Conservation (phyloP, 1,140 invertebrate genomes). For the Bombus confusus region DNA sequence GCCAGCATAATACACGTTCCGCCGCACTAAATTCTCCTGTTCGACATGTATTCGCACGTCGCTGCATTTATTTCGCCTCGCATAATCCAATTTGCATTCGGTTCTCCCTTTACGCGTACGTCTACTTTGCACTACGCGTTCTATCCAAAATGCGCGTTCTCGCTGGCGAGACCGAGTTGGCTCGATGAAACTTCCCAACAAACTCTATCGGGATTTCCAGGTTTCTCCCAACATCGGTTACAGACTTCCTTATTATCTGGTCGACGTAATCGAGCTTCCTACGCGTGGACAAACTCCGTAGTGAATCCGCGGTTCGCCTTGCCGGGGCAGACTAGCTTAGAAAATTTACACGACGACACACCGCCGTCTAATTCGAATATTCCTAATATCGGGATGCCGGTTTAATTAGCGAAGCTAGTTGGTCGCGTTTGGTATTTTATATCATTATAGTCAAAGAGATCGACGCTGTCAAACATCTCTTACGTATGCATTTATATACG, state of each 20-base stretch:
- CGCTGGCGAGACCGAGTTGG: not conserved
- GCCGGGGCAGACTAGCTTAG: not conserved
- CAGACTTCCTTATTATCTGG: constrained; percentile 51
- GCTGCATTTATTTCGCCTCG: constrained; percentile 3
- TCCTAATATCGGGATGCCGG: not conserved
- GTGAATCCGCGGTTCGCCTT: not conserved
- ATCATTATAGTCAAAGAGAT: not conserved
- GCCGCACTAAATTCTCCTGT: constrained; percentile 18
- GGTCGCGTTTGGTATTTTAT: not conserved
- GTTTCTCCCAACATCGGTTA: constrained; percentile 42
- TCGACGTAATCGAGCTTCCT: constrained; percentile 39
- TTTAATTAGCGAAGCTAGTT: constrained; percentile 36
- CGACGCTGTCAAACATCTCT: not conserved
- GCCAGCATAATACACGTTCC: not conserved
- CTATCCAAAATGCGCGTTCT: constrained; percentile 3
- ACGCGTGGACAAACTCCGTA: constrained; percentile 15
- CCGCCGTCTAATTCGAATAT: not conserved
- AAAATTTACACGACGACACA: constrained; percentile 35
- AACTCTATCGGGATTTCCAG: constrained; percentile 52
- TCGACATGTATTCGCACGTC: not conserved
- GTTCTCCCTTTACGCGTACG: not conserved
- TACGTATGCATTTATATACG: too few relatives aligned
- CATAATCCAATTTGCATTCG: constrained; percentile 35
- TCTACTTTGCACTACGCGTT: constrained; percentile 26
- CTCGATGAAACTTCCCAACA: constrained; percentile 39